These are phyloP conservation scores for Lacanobia wlatinum DNA, from an alignment of 2,888 invertebrate genomes.

Conservation along the genomic window DNA sequence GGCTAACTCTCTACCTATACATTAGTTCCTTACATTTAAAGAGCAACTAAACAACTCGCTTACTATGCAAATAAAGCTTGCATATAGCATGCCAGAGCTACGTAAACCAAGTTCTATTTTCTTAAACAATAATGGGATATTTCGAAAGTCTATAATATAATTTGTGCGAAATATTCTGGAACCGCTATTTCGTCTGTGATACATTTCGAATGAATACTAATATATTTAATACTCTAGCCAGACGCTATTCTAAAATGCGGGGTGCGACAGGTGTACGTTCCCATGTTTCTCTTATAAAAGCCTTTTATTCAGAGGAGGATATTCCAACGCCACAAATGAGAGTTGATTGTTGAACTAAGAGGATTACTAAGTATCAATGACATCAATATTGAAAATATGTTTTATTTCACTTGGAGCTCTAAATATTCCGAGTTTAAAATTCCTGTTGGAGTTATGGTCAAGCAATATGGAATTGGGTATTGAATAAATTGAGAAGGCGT, in stretches of 20 bases:
- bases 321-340: conserved; percentile 76
- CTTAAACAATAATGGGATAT: conserved; percentile 62
- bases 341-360: conserved; percentile 78
- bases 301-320: conserved; percentile 75
- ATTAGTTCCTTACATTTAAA: conserved; percentile 79
- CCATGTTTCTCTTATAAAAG: conserved; percentile 79
- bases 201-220: conserved; percentile 68
- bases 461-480: conserved; percentile 69
- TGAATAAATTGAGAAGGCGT: conserved; percentile 79
- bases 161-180: conserved; percentile 57
- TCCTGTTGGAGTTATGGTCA: conserved; percentile 49
- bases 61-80: conserved; percentile 81
- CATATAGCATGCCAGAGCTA: conserved; percentile 71
- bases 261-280: conserved; percentile 82
- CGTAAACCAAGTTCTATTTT: conserved; percentile 72
- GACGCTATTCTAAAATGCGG: conserved; percentile 75
- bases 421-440: conserved; percentile 52
- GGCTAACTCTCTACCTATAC: conserved; percentile 76
- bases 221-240: conserved; percentile 73
- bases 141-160: conserved; percentile 53
- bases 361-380: conserved; percentile 74
- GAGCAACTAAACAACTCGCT: conserved; percentile 79
- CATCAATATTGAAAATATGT: conserved; percentile 65
- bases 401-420: conserved; percentile 46
- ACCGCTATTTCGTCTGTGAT: conserved; percentile 56